These are phyloP conservation scores for Drosophila hamatofila DNA, from an alignment of 2,888 invertebrate species.

Conservation along the genomic window DNA sequence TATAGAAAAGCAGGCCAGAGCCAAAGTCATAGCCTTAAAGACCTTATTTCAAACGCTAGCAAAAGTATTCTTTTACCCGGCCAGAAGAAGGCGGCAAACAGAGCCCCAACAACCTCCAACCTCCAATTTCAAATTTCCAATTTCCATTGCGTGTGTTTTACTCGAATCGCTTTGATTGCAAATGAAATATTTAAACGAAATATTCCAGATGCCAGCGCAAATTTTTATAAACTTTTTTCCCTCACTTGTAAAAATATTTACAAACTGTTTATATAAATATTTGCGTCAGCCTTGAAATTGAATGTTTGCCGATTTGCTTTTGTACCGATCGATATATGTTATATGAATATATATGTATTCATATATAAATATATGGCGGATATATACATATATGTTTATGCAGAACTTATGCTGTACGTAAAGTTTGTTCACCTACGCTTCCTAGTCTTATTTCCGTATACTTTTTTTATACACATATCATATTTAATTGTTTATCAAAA, in stretches of 20 bases:
- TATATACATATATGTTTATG: background rate
- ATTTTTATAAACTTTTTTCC: conserved; percentile 76
- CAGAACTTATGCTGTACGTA: background rate
- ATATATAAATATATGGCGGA: background rate
- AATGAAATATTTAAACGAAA: conserved; percentile 76
- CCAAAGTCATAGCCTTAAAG: conserved; percentile 50
- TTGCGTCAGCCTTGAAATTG: conserved; percentile 53
- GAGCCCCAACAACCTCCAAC: conserved; percentile 5
- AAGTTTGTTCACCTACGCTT: background rate
- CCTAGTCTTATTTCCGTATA: background rate
- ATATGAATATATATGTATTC: background rate
- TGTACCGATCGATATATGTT: conserved; percentile 9
- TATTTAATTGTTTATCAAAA: too few species aligned
- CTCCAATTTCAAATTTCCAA: conserved; percentile 8
- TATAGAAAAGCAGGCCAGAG: background rate
- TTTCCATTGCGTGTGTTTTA: conserved; percentile 49
- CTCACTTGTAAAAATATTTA: conserved; percentile 78
- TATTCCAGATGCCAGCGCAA: conserved; percentile 70
- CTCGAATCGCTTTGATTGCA: conserved; percentile 70
- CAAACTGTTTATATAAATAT: conserved; percentile 74
- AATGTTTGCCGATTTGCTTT: conserved; percentile 29
- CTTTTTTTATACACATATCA: too few species aligned
- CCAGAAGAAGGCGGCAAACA: background rate
- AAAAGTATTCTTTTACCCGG: conserved; percentile 14
- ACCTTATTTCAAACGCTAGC: conserved; percentile 47